Evolutionary conservation across 2,888 invertebrate species (phyloP).

Genomic region (Achlya flavicornis): DNA sequence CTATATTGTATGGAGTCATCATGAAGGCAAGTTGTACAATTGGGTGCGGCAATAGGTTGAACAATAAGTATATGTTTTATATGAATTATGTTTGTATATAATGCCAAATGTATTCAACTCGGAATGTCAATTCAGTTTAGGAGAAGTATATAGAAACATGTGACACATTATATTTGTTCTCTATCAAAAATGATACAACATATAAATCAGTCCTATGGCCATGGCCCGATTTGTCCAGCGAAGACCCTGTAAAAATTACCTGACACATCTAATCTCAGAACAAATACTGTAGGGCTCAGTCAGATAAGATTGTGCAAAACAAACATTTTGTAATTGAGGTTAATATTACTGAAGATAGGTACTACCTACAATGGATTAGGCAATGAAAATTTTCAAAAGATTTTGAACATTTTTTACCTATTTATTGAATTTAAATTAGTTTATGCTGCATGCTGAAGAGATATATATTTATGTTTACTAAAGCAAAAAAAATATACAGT

Average conservation of each 20-base stretch:
- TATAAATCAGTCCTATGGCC: slow-evolving; percentile 49
- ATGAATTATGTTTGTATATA: slow-evolving; percentile 13
- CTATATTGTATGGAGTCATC: slow-evolving; percentile 33
- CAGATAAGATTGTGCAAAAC: slow-evolving; percentile 62
- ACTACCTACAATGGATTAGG: slow-evolving; percentile 39
- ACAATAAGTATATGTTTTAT: slow-evolving; percentile 31
- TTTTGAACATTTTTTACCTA: slow-evolving; percentile 14
- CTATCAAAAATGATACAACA: too few relatives aligned
- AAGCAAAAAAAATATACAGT: too few relatives aligned
- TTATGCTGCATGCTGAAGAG: too few relatives aligned
- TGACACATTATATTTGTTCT: too few relatives aligned
- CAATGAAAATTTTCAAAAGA: slow-evolving; percentile 20
- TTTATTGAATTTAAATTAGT: too few relatives aligned
- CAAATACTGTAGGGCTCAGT: slow-evolving; percentile 67
- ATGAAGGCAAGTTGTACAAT: slow-evolving; percentile 26
- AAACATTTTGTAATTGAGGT: slow-evolving; percentile 66
- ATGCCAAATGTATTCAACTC: background rate
- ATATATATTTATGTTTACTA: too few relatives aligned
- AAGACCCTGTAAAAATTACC: slow-evolving; percentile 58
- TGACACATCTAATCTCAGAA: slow-evolving; percentile 66
- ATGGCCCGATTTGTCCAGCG: slow-evolving; percentile 58
- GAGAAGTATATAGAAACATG: background rate
- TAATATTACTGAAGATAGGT: slow-evolving; percentile 17
- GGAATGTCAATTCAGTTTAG: background rate
- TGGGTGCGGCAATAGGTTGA: slow-evolving; percentile 34